Evolutionary conservation across 2,888 invertebrate species (phyloP).

Genomic region (Hemicrepidius hirtus): DNA sequence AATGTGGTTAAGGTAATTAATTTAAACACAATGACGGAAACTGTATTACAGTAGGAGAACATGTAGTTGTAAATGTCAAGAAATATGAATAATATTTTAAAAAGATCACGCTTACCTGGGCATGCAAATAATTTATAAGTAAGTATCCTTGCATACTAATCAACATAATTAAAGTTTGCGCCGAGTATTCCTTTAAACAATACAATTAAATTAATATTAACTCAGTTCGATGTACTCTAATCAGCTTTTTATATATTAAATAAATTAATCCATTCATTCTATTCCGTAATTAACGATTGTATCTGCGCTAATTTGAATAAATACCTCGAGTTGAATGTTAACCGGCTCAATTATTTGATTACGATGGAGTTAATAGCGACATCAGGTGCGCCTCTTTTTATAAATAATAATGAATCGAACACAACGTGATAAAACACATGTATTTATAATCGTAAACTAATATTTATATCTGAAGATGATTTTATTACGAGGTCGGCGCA

Average conservation of each 20-base stretch:
- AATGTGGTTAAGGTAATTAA: neutral
- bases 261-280: conserved; percentile 49
- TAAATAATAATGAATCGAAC: conserved; percentile 13
- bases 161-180: conserved; percentile 63
- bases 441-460: conserved; percentile 70
- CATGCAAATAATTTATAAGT: conserved; percentile 65
- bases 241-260: conserved; percentile 57
- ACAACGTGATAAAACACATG: conserved; percentile 69
- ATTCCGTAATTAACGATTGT: conserved; percentile 50
- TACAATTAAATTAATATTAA: conserved; percentile 62
- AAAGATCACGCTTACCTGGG: conserved; percentile 61
- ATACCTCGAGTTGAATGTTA: neutral
- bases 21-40: neutral
- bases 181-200: conserved; percentile 55
- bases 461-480: conserved; percentile 72
- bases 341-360: conserved; percentile 11
- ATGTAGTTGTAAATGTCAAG: conserved; percentile 29
- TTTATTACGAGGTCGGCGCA: conserved; percentile 68
- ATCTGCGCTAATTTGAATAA: conserved; percentile 54
- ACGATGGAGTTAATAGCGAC: neutral
- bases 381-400: conserved; percentile 16
- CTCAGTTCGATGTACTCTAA: conserved; percentile 64
- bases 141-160: conserved; percentile 60
- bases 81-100: conserved; percentile 36
- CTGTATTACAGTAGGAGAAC: neutral